A percentile compares a stretch with the other conserved stretches of the same genome.
Conservation (phyloP, 2,797 vertebrate genomes). For the Chaenodraco wilsoni region DNA sequence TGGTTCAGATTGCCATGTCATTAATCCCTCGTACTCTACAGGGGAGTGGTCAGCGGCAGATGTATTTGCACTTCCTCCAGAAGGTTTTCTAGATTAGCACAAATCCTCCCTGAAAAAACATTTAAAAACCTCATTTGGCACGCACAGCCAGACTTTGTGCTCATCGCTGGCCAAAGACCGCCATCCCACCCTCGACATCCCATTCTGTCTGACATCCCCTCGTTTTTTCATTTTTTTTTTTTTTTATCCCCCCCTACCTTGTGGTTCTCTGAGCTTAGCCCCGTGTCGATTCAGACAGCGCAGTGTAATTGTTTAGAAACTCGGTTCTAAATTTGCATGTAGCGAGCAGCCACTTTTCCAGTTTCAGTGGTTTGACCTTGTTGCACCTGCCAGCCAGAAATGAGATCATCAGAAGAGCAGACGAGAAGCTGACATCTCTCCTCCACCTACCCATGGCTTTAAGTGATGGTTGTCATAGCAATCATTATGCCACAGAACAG, state of each 20-base stretch:
- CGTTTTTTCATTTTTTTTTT: slow-evolving; percentile 28
- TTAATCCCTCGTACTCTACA: slow-evolving; percentile 79
- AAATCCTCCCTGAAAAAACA: slow-evolving; percentile 77
- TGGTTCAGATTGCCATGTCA: slow-evolving; percentile 77
- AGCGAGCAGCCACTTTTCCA: slow-evolving; percentile 78
- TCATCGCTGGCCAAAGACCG: slow-evolving; percentile 70
- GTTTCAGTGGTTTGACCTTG: slow-evolving; percentile 83
- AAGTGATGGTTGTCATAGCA: slow-evolving; percentile 88
- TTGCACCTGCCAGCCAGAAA: slow-evolving; percentile 82
- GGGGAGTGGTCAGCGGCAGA: slow-evolving; percentile 79
- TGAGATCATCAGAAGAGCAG: slow-evolving; percentile 84
- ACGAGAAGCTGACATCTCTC: slow-evolving; percentile 81
- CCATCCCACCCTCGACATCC: slow-evolving; percentile 65
- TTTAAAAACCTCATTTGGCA: slow-evolving; percentile 82
- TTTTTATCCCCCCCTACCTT: slow-evolving; percentile 45
- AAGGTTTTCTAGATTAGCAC: slow-evolving; percentile 83
- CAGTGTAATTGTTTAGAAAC: slow-evolving; percentile 78
- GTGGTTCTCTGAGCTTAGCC: slow-evolving; percentile 57
- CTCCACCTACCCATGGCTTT: slow-evolving; percentile 83
- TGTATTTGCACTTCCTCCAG: slow-evolving; percentile 83
- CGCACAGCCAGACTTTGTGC: slow-evolving; percentile 69
- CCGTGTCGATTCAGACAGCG: slow-evolving; percentile 66
- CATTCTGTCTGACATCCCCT: slow-evolving; percentile 62
- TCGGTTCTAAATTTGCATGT: slow-evolving; percentile 75
- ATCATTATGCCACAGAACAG: slow-evolving; percentile 83